Percentiles rank a stretch among this genome's conserved stretches.
Conservation (phyloP, 2,888 invertebrate species). For the Liopterus haemorrhoidalis region DNA sequence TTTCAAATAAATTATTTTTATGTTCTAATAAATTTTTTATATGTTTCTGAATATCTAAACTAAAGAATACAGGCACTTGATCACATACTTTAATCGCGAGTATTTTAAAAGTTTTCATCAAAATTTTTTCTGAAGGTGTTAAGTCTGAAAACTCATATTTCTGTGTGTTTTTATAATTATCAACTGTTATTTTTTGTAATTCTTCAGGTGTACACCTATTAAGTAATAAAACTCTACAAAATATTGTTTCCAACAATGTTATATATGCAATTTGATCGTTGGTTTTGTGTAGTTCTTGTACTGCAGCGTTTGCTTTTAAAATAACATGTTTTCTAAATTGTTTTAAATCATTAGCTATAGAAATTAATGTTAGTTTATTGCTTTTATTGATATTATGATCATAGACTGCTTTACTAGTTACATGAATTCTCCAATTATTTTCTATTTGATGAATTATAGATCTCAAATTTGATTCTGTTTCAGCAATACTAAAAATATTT, state of each 20-base stretch:
- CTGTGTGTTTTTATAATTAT: conserved; percentile 20
- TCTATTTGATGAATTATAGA: conserved; percentile 26
- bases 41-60: conserved; percentile 30
- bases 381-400: conserved; percentile 28
- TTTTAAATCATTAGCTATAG: conserved; percentile 20
- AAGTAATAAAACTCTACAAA: conserved; percentile 31
- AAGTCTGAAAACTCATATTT: conserved; percentile 15
- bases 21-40: conserved; percentile 24
- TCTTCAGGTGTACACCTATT: conserved; percentile 33
- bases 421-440: conserved; percentile 12
- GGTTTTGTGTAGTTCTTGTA: too few relatives aligned
- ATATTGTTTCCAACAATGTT: conserved; percentile 28
- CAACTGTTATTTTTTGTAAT: conserved; percentile 28
- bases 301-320: conserved; percentile 3
- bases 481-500: conserved; percentile 8
- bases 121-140: conserved; percentile 30
- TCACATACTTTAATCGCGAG: conserved; percentile 32
- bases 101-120: conserved; percentile 32
- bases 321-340: conserved; percentile 10
- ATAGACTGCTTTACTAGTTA: conserved; percentile 20
- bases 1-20: conserved; percentile 26
- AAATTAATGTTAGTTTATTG: conserved; percentile 27
- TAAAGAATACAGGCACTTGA: conserved; percentile 33
- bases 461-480: conserved; percentile 27
- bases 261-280: conserved; percentile 22